Percentiles rank a stretch among this genome's conserved stretches.
These are phyloP conservation scores for Neomonachus schauinslandi DNA, from an alignment of 2,113 vertebrate genomes.

Conservation along the genomic window DNA sequence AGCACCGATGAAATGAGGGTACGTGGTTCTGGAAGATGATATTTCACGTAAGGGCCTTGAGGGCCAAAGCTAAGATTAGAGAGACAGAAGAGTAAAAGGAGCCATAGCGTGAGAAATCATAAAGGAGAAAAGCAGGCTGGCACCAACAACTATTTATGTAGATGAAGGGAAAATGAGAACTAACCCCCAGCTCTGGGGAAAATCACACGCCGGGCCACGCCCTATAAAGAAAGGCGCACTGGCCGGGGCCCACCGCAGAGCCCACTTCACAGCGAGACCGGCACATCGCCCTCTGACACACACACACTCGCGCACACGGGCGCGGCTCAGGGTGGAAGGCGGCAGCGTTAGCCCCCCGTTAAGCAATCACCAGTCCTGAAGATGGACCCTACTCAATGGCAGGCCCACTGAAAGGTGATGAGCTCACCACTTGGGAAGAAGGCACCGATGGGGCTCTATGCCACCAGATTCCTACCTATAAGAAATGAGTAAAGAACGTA, in stretches of 20 bases:
- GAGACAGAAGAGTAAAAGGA: neutral
- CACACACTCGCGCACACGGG: too few species aligned
- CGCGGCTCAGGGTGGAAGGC: neutral
- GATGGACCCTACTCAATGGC: neutral
- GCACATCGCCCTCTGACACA: neutral
- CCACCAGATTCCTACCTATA: neutral
- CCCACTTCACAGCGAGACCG: neutral
- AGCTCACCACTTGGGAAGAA: fast-evolving
- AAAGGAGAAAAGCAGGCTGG: neutral
- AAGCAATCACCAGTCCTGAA: neutral
- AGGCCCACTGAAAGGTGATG: neutral
- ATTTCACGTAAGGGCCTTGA: neutral
- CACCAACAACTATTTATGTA: neutral
- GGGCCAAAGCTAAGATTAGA: neutral
- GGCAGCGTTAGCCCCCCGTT: neutral
- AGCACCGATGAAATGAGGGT: too few species aligned
- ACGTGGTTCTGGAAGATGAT: neutral
- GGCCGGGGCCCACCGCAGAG: too few species aligned
- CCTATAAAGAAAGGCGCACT: neutral
- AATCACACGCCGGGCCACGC: too few species aligned
- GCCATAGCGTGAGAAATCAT: neutral
- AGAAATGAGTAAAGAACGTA: neutral
- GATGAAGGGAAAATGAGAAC: neutral
- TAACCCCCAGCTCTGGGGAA: neutral
- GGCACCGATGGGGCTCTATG: neutral